phyloP scores from a whole-genome alignment of 2,797 vertebrate species.

The Gobionotothen gibberifrons region DNA sequence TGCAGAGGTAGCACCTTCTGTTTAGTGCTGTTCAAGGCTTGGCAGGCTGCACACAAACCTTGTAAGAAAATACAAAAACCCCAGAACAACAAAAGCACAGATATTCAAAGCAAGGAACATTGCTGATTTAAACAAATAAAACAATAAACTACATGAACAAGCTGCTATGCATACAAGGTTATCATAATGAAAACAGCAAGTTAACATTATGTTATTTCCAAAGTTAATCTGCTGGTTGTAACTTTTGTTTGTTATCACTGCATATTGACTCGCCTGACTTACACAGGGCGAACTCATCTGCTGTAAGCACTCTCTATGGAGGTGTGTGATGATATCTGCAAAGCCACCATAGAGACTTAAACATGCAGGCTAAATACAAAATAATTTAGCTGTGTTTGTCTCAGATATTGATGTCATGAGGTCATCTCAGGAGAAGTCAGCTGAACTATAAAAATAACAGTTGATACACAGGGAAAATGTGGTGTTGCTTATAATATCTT shows the following conservation, averaged over 20 bases:
- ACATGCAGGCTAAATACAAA: neutral
- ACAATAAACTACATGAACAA: conserved; percentile 1
- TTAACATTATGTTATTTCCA: neutral
- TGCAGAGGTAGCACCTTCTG: neutral
- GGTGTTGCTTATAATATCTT: neutral
- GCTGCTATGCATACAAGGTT: neutral
- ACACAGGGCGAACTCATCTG: neutral
- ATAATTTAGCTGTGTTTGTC: conserved; percentile 18
- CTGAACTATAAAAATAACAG: neutral
- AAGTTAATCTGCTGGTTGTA: conserved; percentile 1
- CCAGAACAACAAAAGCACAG: neutral
- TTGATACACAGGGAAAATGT: neutral
- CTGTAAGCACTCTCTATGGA: conserved; percentile 16
- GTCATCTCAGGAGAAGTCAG: neutral
- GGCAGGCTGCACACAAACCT: neutral
- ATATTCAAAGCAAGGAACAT: neutral
- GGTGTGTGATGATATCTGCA: neutral
- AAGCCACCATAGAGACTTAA: neutral
- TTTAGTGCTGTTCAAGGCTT: neutral
- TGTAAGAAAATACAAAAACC: neutral
- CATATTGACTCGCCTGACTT: neutral
- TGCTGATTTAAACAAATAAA: neutral
- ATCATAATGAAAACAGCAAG: neutral
- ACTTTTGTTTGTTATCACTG: neutral
- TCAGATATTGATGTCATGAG: conserved; percentile 11